phyloP scores from a whole-genome alignment of 2,797 vertebrate species.

The Acanthis flammea region DNA sequence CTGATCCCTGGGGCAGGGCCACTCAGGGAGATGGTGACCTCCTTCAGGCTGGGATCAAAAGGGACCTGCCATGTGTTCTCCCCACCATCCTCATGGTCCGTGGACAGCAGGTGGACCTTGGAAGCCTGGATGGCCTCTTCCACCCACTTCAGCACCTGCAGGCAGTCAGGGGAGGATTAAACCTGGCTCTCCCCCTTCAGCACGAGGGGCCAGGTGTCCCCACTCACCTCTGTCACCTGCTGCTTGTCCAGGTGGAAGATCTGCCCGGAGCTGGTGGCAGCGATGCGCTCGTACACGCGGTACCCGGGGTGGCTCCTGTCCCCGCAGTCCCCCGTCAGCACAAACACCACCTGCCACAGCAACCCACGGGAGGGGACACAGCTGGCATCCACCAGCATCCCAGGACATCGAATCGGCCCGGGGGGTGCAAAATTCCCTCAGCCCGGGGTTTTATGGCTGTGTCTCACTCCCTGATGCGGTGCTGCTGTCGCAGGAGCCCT shows the following conservation, averaged over 20 bases:
- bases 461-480: rapidly evolving
- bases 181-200: not conserved
- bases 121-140: constrained; percentile 91
- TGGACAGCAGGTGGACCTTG: constrained; percentile 92
- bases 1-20: constrained; percentile 86
- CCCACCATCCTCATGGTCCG: constrained; percentile 84
- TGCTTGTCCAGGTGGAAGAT: constrained; percentile 97
- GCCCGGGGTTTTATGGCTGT: rapidly evolving
- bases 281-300: constrained; percentile 90
- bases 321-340: constrained; percentile 94
- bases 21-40: constrained; percentile 92
- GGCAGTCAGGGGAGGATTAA: not conserved
- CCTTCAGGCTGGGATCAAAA: constrained; percentile 91
- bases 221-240: constrained; percentile 92
- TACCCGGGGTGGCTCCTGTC: constrained; percentile 93
- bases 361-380: not conserved
- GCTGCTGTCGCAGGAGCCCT: not conserved
- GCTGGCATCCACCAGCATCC: not conserved
- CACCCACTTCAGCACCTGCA: constrained; percentile 94
- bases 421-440: not conserved
- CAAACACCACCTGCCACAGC: constrained; percentile 88
- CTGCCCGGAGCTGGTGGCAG: constrained; percentile 91
- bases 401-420: rapidly evolving
- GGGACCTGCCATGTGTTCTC: constrained; percentile 87
- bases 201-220: not conserved